Evolutionary conservation across 2,113 vertebrate genomes (phyloP).

Genomic region (Pycnonotus jocosus): DNA sequence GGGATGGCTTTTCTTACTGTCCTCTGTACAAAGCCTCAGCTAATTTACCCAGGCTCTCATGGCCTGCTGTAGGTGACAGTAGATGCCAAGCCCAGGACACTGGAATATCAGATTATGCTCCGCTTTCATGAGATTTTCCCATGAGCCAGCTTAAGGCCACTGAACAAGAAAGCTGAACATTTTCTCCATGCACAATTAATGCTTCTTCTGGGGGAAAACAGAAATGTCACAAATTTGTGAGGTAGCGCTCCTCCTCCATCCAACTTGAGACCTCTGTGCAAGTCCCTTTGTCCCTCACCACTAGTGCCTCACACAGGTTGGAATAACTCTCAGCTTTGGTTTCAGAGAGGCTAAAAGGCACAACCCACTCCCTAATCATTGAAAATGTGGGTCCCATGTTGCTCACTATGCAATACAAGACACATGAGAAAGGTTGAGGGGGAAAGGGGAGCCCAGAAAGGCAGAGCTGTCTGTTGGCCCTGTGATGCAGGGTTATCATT

Average conservation of each 20-base stretch:
- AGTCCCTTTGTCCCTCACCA: neutral
- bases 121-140: neutral
- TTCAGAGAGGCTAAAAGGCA: neutral
- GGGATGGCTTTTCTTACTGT: accelerated
- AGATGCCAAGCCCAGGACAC: neutral
- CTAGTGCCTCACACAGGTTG: neutral
- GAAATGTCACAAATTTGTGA: neutral
- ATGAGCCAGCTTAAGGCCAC: neutral
- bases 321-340: neutral
- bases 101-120: neutral
- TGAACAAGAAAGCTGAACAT: neutral
- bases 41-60: neutral
- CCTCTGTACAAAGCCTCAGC: neutral
- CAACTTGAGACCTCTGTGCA: neutral
- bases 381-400: neutral
- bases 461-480: neutral
- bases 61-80: neutral
- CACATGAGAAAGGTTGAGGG: neutral
- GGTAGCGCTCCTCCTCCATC: neutral
- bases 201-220: neutral
- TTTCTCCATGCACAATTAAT: neutral
- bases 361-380: neutral
- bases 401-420: neutral
- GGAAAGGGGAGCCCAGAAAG: neutral
- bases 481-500: neutral